phyloP scores from a whole-genome alignment of 2,888 invertebrate genomes.

The Pollenia labialis region DNA sequence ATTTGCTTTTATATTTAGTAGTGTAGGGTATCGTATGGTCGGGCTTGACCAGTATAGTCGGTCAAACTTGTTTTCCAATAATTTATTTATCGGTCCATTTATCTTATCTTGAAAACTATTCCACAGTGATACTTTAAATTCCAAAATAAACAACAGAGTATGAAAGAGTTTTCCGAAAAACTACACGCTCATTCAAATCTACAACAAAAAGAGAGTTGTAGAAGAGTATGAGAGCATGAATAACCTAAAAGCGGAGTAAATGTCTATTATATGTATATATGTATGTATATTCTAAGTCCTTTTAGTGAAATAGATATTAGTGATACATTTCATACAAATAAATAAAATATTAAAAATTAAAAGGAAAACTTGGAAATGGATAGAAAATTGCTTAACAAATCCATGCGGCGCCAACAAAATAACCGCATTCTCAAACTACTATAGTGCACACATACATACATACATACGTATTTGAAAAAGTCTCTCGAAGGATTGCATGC shows the following conservation, averaged over 20 bases:
- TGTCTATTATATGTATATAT: slow-evolving; percentile 19
- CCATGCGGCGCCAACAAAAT: slow-evolving; percentile 80
- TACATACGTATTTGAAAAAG: slow-evolving; percentile 1
- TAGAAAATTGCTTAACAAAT: slow-evolving; percentile 54
- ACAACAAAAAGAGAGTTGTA: slow-evolving; percentile 9
- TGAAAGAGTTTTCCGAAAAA: slow-evolving; percentile 10
- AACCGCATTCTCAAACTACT: slow-evolving; percentile 62
- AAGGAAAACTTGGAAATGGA: slow-evolving; percentile 32
- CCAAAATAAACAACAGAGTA: neutral
- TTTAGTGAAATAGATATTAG: slow-evolving; percentile 20
- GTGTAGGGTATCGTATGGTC: no score
- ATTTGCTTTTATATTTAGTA: no score
- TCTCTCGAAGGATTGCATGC: slow-evolving; percentile 42
- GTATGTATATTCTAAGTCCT: neutral
- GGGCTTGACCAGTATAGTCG: no score
- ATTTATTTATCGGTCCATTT: no score
- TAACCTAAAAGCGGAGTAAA: neutral
- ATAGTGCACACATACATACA: no score
- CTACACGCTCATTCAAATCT: neutral
- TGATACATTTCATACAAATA: slow-evolving; percentile 42
- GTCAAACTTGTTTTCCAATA: no score
- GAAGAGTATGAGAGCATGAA: slow-evolving; percentile 15
- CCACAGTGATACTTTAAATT: slow-evolving; percentile 2
- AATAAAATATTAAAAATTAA: neutral
- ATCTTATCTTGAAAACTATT: neutral